Conservation (phyloP, 1,140 invertebrate species). For the Periplaneta americana region DNA sequence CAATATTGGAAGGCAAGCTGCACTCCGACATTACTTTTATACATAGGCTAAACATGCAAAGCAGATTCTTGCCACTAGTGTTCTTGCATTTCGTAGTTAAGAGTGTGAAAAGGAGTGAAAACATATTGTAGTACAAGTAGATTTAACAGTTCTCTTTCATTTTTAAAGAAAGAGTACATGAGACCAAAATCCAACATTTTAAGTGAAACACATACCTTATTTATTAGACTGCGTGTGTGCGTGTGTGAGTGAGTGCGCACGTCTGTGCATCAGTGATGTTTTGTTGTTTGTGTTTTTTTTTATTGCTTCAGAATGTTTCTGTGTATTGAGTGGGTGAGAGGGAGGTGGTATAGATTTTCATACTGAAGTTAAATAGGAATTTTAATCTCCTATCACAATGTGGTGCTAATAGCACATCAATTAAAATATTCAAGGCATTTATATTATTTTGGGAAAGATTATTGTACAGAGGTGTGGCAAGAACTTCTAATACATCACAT, state of each 20-base stretch:
- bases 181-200: neutral
- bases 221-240: neutral
- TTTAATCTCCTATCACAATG: neutral
- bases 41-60: neutral
- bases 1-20: neutral
- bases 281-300: neutral
- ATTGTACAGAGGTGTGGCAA: too few relatives aligned
- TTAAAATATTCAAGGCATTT: neutral
- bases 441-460: neutral
- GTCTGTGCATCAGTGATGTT: neutral
- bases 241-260: neutral
- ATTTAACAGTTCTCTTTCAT: neutral
- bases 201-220: neutral
- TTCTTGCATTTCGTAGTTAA: neutral
- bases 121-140: neutral
- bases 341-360: neutral
- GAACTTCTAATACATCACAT: too few relatives aligned
- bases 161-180: neutral
- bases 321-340: neutral
- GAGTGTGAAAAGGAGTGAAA: neutral
- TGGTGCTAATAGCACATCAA: neutral
- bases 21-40: neutral
- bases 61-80: neutral
- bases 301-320: neutral
- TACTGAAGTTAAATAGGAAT: neutral